A percentile compares a stretch with the other conserved stretches of the same genome.
Conservation (phyloP, 2,888 invertebrate species). For the Tipula lateralis region DNA sequence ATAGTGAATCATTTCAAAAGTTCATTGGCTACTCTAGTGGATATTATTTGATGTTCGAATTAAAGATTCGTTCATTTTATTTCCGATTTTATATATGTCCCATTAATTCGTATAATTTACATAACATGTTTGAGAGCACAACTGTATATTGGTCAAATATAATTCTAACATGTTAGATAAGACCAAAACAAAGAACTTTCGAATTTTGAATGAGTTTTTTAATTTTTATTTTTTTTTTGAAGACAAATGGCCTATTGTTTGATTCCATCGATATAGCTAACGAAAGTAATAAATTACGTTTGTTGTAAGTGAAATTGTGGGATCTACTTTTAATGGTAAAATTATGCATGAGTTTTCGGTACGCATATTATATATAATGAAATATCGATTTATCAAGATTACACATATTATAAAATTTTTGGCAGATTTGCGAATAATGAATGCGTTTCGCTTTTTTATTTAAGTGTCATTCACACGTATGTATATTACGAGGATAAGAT, state of each 20-base stretch:
- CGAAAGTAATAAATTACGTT: not conserved
- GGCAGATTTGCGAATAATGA: not conserved
- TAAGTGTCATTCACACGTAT: not conserved
- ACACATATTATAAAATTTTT: not conserved
- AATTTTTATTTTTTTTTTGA: not conserved
- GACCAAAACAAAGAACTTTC: not conserved
- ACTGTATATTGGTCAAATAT: not conserved
- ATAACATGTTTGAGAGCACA: not conserved
- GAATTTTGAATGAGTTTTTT: not conserved
- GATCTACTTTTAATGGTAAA: not conserved
- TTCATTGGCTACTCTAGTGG: no score
- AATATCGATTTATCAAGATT: not conserved
- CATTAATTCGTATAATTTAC: not conserved
- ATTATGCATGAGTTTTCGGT: not conserved
- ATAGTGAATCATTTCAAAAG: no score
- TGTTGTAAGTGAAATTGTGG: not conserved
- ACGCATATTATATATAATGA: not conserved
- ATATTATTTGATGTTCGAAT: no score
- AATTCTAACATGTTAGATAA: not conserved
- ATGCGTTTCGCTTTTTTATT: not conserved
- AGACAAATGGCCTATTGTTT: not conserved
- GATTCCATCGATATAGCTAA: not conserved
- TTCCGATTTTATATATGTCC: no score
- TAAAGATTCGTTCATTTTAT: no score
- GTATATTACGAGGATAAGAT: no score